Evolutionary conservation across 2,888 invertebrate species (phyloP), one percentile per base, ranked within the genome.

Genomic region (Ormia ochracea): DNA sequence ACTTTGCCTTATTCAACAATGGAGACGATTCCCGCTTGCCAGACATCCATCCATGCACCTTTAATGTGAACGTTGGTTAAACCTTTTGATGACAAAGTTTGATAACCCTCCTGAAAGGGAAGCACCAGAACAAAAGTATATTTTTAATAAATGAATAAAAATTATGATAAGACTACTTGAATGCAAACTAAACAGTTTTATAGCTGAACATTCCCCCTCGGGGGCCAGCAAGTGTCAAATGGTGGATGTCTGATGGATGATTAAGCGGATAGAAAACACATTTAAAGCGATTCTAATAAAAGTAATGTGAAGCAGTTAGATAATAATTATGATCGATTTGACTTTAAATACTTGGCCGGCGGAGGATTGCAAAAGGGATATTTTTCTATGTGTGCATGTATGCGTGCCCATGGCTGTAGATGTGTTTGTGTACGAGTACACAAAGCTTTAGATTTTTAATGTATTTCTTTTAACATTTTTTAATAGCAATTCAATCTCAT

Each of bases 11-110:
- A n/a, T n/a, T n/a, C n/a, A n/a, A 23, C 17, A 23, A 38, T 31
- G 12, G 14, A 19, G 19, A 50, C 50, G 28, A 4, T 21, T 17
- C 2, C 10, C 5, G 19, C 28, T 14, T 59, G 59, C 23, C 14
- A 33, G 17, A 41, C 45, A 69, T 12, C 5, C 50, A 50, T 19
- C 4, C 36, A 52, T 14, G 4, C 31, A 50, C 50, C 50, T 50
- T 70, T 61, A 23, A 73, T 28, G 45, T 9, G 14, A 21, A 23
- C 9, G 10, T 58, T 28, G 56, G 56, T 58, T 38, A 56, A 74
- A 74, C 65, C 73, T 48, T 65, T 58, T 41, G 73, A 74, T 74
- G 73, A 74, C 73, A 74, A 41, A 5, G 48, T 74, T 48, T 74
- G 56, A 74, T 74, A 74, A 56, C 56, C 43, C 50, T 17, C 31